A percentile compares a stretch with the other conserved stretches of the same genome.
Evolutionary conservation across 2,888 invertebrate species (phyloP).

Genomic region (Schrankia costaestrigalis): DNA sequence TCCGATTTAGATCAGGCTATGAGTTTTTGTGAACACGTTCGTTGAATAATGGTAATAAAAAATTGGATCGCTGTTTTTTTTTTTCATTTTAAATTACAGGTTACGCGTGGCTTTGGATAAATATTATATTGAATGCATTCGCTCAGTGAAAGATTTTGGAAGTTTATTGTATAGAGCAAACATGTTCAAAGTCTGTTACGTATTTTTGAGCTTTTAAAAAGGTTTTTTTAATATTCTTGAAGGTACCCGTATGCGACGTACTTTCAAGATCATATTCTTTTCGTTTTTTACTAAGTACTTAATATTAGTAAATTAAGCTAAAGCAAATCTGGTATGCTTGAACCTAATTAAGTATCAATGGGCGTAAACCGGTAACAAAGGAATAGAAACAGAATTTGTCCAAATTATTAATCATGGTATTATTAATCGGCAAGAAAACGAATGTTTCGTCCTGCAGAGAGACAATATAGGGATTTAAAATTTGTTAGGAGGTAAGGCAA

Average conservation of each 20-base stretch:
- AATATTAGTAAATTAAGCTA: too few species aligned
- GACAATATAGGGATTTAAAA: too few species aligned
- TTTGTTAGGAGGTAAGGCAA: too few species aligned
- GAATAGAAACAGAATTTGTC: too few species aligned
- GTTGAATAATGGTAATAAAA: conserved; percentile 38
- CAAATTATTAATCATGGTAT: too few species aligned
- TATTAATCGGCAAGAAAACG: too few species aligned
- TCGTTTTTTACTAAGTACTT: too few species aligned
- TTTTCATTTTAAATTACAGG: conserved; percentile 50
- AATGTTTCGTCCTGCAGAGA: too few species aligned
- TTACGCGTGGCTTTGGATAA: conserved; percentile 57
- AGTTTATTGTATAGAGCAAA: conserved; percentile 19
- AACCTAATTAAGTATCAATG: too few species aligned
- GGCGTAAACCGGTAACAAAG: too few species aligned
- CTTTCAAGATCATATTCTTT: too few species aligned
- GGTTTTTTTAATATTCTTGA: not conserved
- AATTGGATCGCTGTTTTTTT: conserved; percentile 52
- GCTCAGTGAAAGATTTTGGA: conserved; percentile 39
- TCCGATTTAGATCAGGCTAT: conserved; percentile 62
- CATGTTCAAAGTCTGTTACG: conserved; percentile 35
- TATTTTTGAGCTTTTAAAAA: conserved; percentile 25
- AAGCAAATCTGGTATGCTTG: too few species aligned
- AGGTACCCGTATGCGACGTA: not conserved
- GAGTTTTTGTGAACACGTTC: conserved; percentile 63
- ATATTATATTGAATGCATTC: conserved; percentile 50